These are phyloP conservation scores for Brachionus sp. DNA, from an alignment of 1,140 invertebrate genomes.

Conservation along the genomic window DNA sequence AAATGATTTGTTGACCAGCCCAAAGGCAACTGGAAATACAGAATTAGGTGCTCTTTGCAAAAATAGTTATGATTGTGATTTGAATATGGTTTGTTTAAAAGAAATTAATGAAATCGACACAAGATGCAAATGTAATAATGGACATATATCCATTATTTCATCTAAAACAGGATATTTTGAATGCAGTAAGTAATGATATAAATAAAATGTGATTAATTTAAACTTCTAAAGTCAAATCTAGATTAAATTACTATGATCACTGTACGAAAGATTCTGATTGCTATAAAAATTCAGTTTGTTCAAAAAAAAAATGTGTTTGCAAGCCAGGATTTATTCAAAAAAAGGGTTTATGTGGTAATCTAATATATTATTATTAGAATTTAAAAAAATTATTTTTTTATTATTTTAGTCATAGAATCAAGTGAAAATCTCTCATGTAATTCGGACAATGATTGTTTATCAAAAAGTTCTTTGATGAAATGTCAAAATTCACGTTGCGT, in stretches of 20 bases:
- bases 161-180: not conserved
- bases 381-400: not conserved
- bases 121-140: slow-evolving; percentile 13
- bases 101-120: not conserved
- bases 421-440: not conserved
- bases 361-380: not conserved
- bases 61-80: not conserved
- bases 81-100: not conserved
- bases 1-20: not conserved
- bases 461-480: not conserved
- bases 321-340: not conserved
- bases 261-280: not conserved
- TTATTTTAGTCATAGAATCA: not conserved
- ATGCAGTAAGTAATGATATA: not conserved
- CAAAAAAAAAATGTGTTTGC: not conserved
- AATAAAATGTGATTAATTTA: not conserved
- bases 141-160: not conserved
- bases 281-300: not conserved
- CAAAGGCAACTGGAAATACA: not conserved
- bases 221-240: not conserved
- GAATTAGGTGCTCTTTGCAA: not conserved
- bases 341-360: slow-evolving; percentile 4
- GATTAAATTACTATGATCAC: not conserved
- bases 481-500: not conserved
- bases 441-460: not conserved